Evolutionary conservation across 2,113 vertebrate genomes (phyloP).

Genomic region (Boulengeromyrus knoepffleri): DNA sequence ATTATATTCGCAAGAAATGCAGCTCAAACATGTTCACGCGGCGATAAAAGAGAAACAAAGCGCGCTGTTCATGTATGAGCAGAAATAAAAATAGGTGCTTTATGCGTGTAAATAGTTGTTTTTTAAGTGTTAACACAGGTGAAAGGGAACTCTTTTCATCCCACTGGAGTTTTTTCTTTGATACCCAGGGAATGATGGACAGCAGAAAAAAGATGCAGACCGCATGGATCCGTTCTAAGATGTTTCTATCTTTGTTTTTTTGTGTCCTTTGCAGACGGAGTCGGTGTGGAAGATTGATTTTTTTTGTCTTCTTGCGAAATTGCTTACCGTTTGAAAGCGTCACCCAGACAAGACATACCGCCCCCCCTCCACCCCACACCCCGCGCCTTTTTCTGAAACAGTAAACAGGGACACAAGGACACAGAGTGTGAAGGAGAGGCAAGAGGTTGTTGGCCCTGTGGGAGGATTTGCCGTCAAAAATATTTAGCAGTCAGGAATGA

Average conservation of each 20-base stretch:
- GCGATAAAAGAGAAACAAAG: constrained; percentile 1
- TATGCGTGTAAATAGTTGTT: neutral
- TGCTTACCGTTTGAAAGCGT: constrained; percentile 27
- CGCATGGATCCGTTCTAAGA: neutral
- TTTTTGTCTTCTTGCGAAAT: constrained; percentile 34
- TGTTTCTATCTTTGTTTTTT: neutral
- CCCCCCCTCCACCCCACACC: neutral
- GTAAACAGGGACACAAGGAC: constrained; percentile 56
- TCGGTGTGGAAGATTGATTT: constrained; percentile 6
- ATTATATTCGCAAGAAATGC: neutral
- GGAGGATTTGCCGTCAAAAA: constrained; percentile 62
- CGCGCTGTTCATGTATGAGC: neutral
- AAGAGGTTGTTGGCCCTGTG: constrained; percentile 43
- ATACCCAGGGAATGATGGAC: neutral
- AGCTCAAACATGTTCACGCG: neutral
- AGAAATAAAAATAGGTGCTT: neutral
- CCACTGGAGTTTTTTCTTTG: neutral
- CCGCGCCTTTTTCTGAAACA: constrained; percentile 28
- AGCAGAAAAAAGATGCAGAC: neutral
- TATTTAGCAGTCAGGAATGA: constrained; percentile 62
- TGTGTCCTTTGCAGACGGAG: neutral
- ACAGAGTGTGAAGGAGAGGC: constrained; percentile 30
- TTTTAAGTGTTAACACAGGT: constrained; percentile 7
- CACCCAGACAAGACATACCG: constrained; percentile 35
- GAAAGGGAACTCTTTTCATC: neutral